Conservation (phyloP, 2,113 vertebrate genomes). For the Nothoprocta perdicaria region DNA sequence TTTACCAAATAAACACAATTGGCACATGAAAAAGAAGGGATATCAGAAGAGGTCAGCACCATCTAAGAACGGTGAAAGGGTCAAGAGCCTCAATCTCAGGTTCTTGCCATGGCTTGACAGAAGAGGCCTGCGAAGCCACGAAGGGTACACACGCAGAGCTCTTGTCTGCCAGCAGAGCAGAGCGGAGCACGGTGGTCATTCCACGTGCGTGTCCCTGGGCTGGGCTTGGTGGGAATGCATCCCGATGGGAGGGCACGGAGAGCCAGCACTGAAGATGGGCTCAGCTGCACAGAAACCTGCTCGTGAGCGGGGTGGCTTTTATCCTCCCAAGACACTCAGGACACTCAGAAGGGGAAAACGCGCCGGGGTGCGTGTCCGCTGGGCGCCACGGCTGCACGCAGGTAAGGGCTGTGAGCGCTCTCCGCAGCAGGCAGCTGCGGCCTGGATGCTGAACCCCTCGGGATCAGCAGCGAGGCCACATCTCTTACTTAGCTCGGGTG, state of each 20-base stretch:
- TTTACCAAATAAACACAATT: neutral
- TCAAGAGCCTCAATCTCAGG: neutral
- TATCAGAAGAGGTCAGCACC: neutral
- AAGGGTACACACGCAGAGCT: neutral
- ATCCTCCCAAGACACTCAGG: neutral
- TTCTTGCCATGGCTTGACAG: neutral
- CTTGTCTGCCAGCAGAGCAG: neutral
- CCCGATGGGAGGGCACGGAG: neutral
- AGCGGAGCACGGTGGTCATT: neutral
- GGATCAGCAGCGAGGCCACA: neutral
- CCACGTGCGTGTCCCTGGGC: neutral
- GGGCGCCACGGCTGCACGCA: neutral
- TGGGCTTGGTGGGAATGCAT: neutral
- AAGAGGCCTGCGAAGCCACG: neutral
- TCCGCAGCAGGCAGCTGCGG: neutral
- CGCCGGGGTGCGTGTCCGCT: neutral
- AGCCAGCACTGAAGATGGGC: conserved; percentile 31
- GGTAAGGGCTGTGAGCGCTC: neutral
- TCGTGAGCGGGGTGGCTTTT: neutral
- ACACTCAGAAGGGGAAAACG: neutral
- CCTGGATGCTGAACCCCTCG: neutral
- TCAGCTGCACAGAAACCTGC: too few relatives aligned
- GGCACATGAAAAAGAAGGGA: neutral
- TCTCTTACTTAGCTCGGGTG: neutral
- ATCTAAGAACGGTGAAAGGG: neutral